Conservation (phyloP, 2,888 invertebrate genomes). For the Chironomus riparius region DNA sequence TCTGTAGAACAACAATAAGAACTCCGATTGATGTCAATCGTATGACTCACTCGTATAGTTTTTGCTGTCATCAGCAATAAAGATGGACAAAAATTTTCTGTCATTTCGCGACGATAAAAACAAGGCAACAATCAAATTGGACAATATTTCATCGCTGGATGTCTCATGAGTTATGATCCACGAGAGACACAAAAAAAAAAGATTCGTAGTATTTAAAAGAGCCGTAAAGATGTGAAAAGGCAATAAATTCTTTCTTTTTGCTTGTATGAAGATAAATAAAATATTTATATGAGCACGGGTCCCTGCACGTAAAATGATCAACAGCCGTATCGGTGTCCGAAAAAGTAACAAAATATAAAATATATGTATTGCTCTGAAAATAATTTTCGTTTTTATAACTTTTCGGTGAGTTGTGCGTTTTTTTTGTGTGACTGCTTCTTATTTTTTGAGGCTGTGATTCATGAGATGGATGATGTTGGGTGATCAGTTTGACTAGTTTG, state of each 20-base stretch:
- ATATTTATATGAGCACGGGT: not conserved
- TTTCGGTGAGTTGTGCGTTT: not conserved
- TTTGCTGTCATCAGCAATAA: not conserved
- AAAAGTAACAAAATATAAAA: not conserved
- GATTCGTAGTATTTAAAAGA: not conserved
- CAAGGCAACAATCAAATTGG: not conserved
- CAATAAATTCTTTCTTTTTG: not conserved
- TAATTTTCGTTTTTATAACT: not conserved
- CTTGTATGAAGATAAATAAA: not conserved
- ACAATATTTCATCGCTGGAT: not conserved
- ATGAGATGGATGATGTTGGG: too few relatives aligned
- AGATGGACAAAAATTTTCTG: not conserved
- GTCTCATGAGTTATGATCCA: not conserved
- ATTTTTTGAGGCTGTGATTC: too few relatives aligned
- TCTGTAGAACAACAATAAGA: not conserved
- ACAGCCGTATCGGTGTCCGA: not conserved
- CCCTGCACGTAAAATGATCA: not conserved
- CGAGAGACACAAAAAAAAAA: not conserved
- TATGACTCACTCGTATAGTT: too few relatives aligned
- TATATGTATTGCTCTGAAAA: not conserved
- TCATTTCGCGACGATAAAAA: not conserved
- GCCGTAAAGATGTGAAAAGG: not conserved
- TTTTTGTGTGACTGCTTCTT: too few relatives aligned
- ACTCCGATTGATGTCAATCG: too few relatives aligned
- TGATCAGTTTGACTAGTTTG: too few relatives aligned